A percentile compares a stretch with the other conserved stretches of the same genome.
phyloP scores from a whole-genome alignment of 1,140 invertebrate species.

The Drosophila albomicans region DNA sequence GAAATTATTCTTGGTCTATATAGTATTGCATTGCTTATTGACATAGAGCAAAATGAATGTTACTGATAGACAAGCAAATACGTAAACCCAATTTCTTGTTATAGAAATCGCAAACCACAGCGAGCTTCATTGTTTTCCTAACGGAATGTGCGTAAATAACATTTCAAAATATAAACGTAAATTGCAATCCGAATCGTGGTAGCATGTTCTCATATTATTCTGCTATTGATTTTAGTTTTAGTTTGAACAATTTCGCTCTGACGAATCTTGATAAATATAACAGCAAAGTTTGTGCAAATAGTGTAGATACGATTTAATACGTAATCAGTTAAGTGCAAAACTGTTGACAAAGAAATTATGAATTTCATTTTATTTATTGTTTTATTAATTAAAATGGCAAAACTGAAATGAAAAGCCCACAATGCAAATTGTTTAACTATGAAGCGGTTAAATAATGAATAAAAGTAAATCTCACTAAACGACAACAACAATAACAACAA shows the following conservation, averaged over 20 bases:
- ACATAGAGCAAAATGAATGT: too few relatives aligned
- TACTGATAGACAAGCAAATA: too few relatives aligned
- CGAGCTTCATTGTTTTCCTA: conserved; percentile 9
- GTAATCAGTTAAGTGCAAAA: conserved; percentile 15
- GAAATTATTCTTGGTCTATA: too few relatives aligned
- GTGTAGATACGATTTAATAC: not conserved
- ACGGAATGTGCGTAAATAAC: not conserved
- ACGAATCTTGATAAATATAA: too few relatives aligned
- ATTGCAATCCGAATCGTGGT: too few relatives aligned
- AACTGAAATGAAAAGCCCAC: conserved; percentile 2
- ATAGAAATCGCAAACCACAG: not conserved
- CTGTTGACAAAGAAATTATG: conserved; percentile 16
- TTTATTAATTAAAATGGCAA: conserved; percentile 1
- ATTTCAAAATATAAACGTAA: not conserved
- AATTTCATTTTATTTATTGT: conserved; percentile 32
- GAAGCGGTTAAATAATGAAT: conserved; percentile 38
- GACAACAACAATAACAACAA: conserved; percentile 6
- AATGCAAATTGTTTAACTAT: conserved; percentile 41
- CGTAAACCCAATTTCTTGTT: too few relatives aligned
- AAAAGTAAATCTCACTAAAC: conserved; percentile 15
- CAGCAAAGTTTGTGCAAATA: too few relatives aligned
- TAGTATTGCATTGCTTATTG: too few relatives aligned
- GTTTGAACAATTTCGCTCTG: too few relatives aligned
- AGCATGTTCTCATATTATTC: too few relatives aligned
- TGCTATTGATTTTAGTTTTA: too few relatives aligned